phyloP scores from a whole-genome alignment of 2,113 vertebrate genomes.

The Melanerpes aurifrons region DNA sequence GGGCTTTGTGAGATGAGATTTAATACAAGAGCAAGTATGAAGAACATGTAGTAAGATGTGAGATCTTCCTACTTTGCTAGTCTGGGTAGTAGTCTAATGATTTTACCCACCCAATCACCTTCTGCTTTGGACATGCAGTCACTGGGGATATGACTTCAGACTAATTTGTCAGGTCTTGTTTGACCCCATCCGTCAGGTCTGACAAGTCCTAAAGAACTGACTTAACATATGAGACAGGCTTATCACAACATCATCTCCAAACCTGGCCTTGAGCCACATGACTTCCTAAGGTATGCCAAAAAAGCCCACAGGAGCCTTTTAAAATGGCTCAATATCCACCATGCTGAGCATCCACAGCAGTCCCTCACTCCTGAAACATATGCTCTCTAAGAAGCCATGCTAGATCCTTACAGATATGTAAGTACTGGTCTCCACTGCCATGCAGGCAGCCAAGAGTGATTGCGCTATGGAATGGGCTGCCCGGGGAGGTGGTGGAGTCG shows the following conservation, averaged over 20 bases:
- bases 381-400: not conserved
- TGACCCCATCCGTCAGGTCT: constrained; percentile 5
- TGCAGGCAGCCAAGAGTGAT: not conserved
- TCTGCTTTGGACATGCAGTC: not conserved
- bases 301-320: not conserved
- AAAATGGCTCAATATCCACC: not conserved
- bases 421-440: not conserved
- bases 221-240: not conserved
- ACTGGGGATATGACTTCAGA: not conserved
- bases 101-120: not conserved
- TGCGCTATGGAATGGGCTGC: no score
- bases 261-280: not conserved
- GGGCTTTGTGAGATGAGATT: not conserved
- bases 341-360: not conserved
- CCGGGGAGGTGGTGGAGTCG: no score
- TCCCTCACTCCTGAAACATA: not conserved
- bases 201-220: not conserved
- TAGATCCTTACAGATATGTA: not conserved
- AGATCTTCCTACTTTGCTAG: not conserved
- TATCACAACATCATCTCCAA: constrained; percentile 34
- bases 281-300: not conserved
- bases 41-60: not conserved
- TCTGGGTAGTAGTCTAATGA: not conserved
- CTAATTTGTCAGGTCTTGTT: not conserved
- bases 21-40: not conserved